Percentiles rank a stretch among this genome's conserved stretches.
Conservation (phyloP, 2,797 vertebrate species). For the Pterois miles region DNA sequence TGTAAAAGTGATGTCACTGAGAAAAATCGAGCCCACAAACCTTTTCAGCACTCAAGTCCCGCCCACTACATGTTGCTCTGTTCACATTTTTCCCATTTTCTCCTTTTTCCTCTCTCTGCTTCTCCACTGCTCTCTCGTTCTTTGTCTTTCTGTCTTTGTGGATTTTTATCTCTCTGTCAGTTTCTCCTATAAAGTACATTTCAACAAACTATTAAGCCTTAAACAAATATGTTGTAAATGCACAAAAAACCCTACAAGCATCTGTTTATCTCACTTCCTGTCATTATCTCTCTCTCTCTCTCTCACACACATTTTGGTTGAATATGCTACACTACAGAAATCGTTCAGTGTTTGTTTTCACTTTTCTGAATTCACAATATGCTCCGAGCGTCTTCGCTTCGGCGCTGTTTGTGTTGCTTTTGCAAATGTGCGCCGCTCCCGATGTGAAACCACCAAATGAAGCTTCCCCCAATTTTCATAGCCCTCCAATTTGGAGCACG, state of each 20-base stretch:
- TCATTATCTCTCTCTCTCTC: slow-evolving; percentile 5
- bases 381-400: slow-evolving; percentile 15
- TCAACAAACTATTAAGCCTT: slow-evolving; percentile 31
- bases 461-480: slow-evolving; percentile 69
- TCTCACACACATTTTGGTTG: not conserved
- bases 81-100: slow-evolving; percentile 56
- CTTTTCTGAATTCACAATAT: slow-evolving; percentile 25
- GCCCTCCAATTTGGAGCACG: slow-evolving; percentile 55
- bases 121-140: slow-evolving; percentile 16
- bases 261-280: slow-evolving; percentile 9
- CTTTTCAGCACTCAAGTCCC: slow-evolving; percentile 78
- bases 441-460: slow-evolving; percentile 65
- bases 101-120: slow-evolving; percentile 9
- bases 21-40: slow-evolving; percentile 76
- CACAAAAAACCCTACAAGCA: not conserved
- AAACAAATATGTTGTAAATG: slow-evolving; percentile 2
- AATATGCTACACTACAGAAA: slow-evolving; percentile 16
- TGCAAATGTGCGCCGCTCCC: slow-evolving; percentile 37
- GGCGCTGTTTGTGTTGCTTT: slow-evolving; percentile 46
- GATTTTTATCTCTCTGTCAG: slow-evolving; percentile 12
- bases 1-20: slow-evolving; percentile 85
- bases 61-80: slow-evolving; percentile 74
- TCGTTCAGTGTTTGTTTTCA: slow-evolving; percentile 54
- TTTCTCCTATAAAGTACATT: slow-evolving; percentile 39
- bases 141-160: slow-evolving; percentile 34